Evolutionary conservation across 2,113 vertebrate genomes (phyloP).

Genomic region (Xerus inauris): DNA sequence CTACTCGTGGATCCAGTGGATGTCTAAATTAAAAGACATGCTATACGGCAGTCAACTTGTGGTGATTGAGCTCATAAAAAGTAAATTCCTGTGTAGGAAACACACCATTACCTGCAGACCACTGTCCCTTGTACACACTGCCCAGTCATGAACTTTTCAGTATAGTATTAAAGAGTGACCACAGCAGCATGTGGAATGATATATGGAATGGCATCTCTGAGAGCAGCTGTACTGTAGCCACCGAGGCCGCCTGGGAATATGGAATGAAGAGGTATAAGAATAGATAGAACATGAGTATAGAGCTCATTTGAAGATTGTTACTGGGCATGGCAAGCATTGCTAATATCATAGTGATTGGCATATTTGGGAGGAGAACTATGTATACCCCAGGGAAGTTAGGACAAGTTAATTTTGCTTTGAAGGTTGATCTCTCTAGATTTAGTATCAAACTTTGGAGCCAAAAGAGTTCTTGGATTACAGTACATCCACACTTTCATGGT

Average conservation of each 20-base stretch:
- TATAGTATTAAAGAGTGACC: neutral
- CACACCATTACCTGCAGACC: neutral
- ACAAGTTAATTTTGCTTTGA: neutral
- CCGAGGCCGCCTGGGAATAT: neutral
- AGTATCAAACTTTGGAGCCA: neutral
- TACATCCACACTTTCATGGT: neutral
- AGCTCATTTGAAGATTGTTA: neutral
- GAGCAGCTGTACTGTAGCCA: neutral
- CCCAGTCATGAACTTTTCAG: neutral
- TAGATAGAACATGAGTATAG: neutral
- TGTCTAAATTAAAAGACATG: neutral
- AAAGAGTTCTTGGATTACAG: neutral
- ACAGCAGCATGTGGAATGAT: neutral
- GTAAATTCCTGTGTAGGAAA: neutral
- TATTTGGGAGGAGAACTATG: neutral
- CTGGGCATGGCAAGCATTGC: neutral
- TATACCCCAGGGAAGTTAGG: neutral
- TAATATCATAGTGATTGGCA: neutral
- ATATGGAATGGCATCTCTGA: neutral
- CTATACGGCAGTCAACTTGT: neutral
- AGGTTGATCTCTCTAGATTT: conserved; percentile 30
- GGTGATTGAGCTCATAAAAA: neutral
- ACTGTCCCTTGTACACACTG: neutral
- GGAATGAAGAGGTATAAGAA: neutral
- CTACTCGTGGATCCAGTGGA: neutral